Conservation (phyloP, 35 echinoderm and acorn worm genomes). For the Patiria miniata region DNA sequence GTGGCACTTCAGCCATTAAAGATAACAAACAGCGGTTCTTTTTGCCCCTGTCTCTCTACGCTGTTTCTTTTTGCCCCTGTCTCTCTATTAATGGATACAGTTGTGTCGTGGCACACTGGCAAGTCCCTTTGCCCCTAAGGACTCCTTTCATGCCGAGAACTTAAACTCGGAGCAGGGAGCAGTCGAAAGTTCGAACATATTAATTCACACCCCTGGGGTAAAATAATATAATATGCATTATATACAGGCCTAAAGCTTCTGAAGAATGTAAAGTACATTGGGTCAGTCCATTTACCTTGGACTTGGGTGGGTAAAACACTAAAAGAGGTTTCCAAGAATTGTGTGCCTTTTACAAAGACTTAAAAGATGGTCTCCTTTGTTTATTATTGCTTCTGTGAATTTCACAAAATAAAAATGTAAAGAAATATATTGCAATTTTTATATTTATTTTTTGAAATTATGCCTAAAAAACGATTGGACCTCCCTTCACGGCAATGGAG, state of each 20-base stretch:
- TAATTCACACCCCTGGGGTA: background rate
- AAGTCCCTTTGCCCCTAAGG: background rate
- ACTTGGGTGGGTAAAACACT: background rate
- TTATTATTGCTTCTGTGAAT: background rate
- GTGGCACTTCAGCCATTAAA: too few species aligned
- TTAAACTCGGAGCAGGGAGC: background rate
- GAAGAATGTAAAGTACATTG: slow-evolving; percentile 8
- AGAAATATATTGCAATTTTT: background rate
- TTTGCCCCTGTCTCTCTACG: background rate
- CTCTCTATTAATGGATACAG: background rate
- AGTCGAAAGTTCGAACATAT: background rate
- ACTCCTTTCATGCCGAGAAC: background rate
- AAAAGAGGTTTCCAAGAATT: background rate
- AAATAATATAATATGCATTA: slow-evolving; percentile 25
- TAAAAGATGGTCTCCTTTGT: background rate
- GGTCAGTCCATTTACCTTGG: background rate
- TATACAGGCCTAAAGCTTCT: background rate
- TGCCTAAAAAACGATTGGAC: background rate
- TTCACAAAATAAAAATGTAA: background rate
- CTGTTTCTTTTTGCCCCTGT: background rate
- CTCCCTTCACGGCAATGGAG: background rate
- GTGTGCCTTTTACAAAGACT: background rate
- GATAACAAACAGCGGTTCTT: background rate
- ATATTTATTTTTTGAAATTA: background rate
- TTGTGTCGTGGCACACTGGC: background rate